Conservation (phyloP, 2,113 vertebrate species). For the Bujurquina vittata region DNA sequence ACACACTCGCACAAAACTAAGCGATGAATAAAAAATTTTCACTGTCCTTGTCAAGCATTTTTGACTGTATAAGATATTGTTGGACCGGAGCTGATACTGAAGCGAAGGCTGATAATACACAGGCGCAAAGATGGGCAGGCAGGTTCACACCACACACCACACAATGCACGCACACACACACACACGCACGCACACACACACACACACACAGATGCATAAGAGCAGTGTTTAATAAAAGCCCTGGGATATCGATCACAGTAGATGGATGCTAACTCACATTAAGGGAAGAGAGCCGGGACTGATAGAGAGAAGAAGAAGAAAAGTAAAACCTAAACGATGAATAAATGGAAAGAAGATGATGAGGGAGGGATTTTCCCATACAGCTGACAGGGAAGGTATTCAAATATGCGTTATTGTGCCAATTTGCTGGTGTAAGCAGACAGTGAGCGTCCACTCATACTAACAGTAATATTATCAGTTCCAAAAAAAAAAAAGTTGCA, state of each 20-base stretch:
- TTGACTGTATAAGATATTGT: constrained; percentile 53
- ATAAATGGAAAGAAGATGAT: constrained; percentile 32
- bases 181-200: background rate
- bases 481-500: constrained; percentile 45
- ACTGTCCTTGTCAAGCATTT: constrained; percentile 30
- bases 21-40: constrained; percentile 36
- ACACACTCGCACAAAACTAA: constrained; percentile 1
- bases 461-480: constrained; percentile 41
- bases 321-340: constrained; percentile 28
- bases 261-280: constrained; percentile 68
- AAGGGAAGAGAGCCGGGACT: constrained; percentile 39
- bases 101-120: constrained; percentile 20
- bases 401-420: background rate
- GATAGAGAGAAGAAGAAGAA: constrained; percentile 19
- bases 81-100: constrained; percentile 39
- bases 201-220: constrained; percentile 27
- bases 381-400: constrained; percentile 1
- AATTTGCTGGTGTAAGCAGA: background rate
- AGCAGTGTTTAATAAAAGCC: constrained; percentile 67
- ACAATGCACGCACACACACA: background rate
- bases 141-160: background rate
- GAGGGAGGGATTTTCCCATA: constrained; percentile 24
- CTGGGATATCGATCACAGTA: constrained; percentile 66
- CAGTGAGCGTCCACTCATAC: constrained; percentile 6
- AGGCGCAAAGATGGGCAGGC: background rate